These are phyloP conservation scores for Melanerpes formicivorus DNA, from an alignment of 2,113 vertebrate genomes.

Conservation along the genomic window DNA sequence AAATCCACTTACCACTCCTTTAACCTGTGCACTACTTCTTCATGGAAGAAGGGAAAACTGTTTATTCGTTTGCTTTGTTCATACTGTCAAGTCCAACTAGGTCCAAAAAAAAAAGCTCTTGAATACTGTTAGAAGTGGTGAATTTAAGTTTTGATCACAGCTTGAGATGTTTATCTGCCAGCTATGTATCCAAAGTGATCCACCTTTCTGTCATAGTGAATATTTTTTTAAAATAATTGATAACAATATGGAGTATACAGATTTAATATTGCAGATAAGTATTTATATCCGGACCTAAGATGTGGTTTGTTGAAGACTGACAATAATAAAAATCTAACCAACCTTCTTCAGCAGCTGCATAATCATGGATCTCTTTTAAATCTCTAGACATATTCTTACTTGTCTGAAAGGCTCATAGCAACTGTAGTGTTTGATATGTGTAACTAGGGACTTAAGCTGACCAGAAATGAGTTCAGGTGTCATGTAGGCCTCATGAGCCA, in stretches of 20 bases:
- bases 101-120: background rate
- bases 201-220: background rate
- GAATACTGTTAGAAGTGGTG: background rate
- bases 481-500: background rate
- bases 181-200: background rate
- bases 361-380: background rate
- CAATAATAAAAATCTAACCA: background rate
- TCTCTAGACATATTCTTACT: background rate
- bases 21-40: background rate
- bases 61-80: background rate
- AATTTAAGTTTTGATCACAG: background rate
- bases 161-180: background rate
- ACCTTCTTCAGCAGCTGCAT: background rate
- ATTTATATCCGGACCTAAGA: background rate
- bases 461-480: background rate
- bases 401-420: background rate
- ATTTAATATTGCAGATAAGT: background rate
- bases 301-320: background rate
- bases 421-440: background rate
- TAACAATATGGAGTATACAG: background rate
- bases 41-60: background rate
- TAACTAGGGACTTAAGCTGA: background rate
- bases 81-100: background rate
- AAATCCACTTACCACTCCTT: background rate
- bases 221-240: background rate